Conservation (phyloP, 2,888 invertebrate species). For the Helobdella robusta region DNA sequence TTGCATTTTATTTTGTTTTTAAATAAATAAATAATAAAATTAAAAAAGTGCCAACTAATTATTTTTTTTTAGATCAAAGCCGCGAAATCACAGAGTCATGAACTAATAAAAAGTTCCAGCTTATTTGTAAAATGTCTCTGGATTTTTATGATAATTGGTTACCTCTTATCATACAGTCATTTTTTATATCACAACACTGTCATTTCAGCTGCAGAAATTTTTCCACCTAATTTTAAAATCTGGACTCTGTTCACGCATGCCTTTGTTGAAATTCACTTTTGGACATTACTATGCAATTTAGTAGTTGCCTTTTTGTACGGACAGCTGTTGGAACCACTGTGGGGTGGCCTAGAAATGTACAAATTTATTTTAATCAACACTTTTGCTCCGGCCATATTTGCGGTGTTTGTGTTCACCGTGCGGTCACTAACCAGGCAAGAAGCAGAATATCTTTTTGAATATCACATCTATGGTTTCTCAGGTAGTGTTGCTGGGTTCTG, state of each 20-base stretch:
- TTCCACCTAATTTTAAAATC: conserved; percentile 70
- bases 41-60: background rate
- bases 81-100: background rate
- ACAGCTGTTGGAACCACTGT: conserved; percentile 86
- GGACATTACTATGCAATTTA: conserved; percentile 84
- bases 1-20: too few relatives aligned
- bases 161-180: conserved; percentile 75
- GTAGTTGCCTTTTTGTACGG: conserved; percentile 85
- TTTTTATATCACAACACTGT: conserved; percentile 54
- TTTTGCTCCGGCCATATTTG: conserved; percentile 76
- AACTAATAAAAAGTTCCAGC: conserved; percentile 62
- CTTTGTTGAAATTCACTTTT: conserved; percentile 63
- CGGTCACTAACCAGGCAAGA: conserved; percentile 79
- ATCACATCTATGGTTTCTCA: conserved; percentile 80
- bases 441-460: conserved; percentile 70
- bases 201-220: conserved; percentile 82
- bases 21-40: too few relatives aligned
- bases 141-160: conserved; percentile 73
- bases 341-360: conserved; percentile 84
- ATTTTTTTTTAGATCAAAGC: conserved; percentile 4
- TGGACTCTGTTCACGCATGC: conserved; percentile 74
- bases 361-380: conserved; percentile 85
- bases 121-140: conserved; percentile 85
- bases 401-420: conserved; percentile 77
- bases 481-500: conserved; percentile 78